Evolutionary conservation across 2,888 invertebrate species (phyloP).

Genomic region (Morpho achilles): DNA sequence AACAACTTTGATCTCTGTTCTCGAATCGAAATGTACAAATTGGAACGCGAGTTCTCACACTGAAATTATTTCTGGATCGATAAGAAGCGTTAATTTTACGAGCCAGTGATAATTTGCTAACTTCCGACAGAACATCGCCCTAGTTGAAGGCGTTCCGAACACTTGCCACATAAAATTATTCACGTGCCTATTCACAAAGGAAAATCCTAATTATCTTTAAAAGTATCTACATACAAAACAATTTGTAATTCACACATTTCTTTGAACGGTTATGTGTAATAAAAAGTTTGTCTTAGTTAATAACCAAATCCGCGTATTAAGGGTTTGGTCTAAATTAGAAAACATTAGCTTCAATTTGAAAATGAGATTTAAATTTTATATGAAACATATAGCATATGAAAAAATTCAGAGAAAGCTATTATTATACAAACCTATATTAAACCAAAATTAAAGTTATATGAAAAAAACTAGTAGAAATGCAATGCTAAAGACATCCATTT

Average conservation of each 20-base stretch:
- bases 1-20: slow-evolving; percentile 57
- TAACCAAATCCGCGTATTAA: too few species aligned
- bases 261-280: slow-evolving; percentile 7
- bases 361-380: too few species aligned
- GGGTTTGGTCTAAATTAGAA: too few species aligned
- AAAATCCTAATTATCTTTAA: slow-evolving; percentile 27
- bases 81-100: slow-evolving; percentile 79
- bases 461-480: too few species aligned
- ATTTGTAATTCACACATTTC: slow-evolving; percentile 6
- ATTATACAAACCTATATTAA: too few species aligned
- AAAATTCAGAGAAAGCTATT: too few species aligned
- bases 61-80: slow-evolving; percentile 74
- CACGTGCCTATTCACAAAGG: slow-evolving; percentile 33
- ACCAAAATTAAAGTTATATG: too few species aligned
- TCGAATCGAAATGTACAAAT: slow-evolving; percentile 48
- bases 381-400: too few species aligned
- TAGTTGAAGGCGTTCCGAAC: slow-evolving; percentile 70
- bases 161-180: slow-evolving; percentile 69
- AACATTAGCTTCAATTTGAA: too few species aligned
- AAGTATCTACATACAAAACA: slow-evolving; percentile 5
- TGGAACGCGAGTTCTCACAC: slow-evolving; percentile 41
- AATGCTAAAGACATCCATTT: too few species aligned
- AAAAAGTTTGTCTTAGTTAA: not conserved
- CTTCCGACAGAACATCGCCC: slow-evolving; percentile 76
- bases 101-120: slow-evolving; percentile 79